These are phyloP conservation scores for Chaetophractus vellerosus DNA, from an alignment of 2,797 vertebrate species.

Conservation along the genomic window DNA sequence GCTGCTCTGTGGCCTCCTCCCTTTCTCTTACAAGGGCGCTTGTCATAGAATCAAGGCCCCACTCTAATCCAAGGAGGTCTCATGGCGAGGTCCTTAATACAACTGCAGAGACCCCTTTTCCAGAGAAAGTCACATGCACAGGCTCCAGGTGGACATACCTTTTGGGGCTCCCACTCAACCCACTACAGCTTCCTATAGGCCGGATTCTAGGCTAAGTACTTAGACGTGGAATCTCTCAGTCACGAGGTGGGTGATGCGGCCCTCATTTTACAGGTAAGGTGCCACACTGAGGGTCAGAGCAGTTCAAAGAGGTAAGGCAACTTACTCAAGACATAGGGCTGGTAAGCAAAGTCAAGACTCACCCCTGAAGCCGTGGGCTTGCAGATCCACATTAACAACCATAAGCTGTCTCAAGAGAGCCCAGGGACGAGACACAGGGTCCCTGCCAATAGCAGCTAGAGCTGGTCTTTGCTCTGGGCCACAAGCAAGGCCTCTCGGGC, in stretches of 20 bases:
- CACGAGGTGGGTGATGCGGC: neutral
- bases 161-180: too few relatives aligned
- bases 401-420: neutral
- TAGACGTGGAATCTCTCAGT: neutral
- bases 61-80: too few relatives aligned
- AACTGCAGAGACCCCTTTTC: too few relatives aligned
- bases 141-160: too few relatives aligned
- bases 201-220: neutral
- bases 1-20: too few relatives aligned
- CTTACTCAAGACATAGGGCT: constrained; percentile 17
- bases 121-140: too few relatives aligned
- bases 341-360: neutral
- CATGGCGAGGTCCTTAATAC: too few relatives aligned
- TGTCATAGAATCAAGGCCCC: too few relatives aligned
- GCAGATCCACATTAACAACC: neutral
- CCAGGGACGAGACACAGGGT: neutral
- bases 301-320: neutral
- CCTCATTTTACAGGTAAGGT: neutral
- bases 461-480: neutral
- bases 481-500: neutral
- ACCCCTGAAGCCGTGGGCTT: neutral
- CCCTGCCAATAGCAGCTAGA: neutral
- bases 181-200: neutral
- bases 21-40: too few relatives aligned
- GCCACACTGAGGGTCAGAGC: neutral